phyloP scores from a whole-genome alignment of 2,888 invertebrate genomes.

The Tethea ocularis region DNA sequence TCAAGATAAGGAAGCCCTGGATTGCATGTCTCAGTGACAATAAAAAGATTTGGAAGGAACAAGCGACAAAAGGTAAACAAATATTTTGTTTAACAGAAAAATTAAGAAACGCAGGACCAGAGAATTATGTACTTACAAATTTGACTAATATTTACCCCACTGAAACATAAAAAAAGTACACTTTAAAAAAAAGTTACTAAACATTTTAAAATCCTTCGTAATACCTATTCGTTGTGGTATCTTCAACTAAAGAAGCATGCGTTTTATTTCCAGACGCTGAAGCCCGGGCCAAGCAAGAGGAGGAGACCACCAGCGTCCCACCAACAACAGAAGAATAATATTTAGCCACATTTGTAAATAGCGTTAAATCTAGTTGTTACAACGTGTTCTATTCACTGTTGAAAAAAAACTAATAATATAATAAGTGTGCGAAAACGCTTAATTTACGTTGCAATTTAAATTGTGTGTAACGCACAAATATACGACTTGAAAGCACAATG shows the following conservation, averaged over 20 bases:
- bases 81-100: background rate
- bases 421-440: conserved; percentile 49
- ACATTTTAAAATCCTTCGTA: too few species aligned
- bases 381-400: conserved; percentile 70
- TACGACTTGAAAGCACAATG: conserved; percentile 63
- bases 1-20: conserved; percentile 92
- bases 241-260: background rate
- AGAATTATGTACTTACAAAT: too few species aligned
- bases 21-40: conserved; percentile 89
- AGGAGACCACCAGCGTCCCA: conserved; percentile 61
- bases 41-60: conserved; percentile 93
- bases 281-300: conserved; percentile 78
- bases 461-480: conserved; percentile 66
- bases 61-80: conserved; percentile 88
- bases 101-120: too few species aligned
- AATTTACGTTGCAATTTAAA: conserved; percentile 43
- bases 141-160: too few species aligned
- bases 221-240: too few species aligned
- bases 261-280: conserved; percentile 77
- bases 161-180: too few species aligned
- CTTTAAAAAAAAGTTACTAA: too few species aligned
- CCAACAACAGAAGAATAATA: conserved; percentile 78
- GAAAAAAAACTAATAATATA: conserved; percentile 61
- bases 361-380: conserved; percentile 72
- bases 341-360: conserved; percentile 82